Percentiles rank a stretch among this genome's conserved stretches.
phyloP scores from a whole-genome alignment of 2,888 invertebrate genomes.

The Pantelozetes paolii region DNA sequence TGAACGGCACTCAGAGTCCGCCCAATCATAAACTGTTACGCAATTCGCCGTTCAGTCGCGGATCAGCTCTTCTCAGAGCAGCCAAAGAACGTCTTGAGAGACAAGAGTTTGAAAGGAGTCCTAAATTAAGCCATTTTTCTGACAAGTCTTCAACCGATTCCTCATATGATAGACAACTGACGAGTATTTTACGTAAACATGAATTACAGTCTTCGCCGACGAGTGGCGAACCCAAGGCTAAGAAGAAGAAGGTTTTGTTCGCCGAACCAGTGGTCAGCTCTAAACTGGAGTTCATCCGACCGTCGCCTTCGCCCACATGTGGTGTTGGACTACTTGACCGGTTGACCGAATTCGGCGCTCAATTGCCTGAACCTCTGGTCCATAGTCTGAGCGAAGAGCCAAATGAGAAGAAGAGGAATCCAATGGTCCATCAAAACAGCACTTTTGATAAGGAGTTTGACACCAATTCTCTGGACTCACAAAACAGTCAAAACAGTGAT shows the following conservation, averaged over 20 bases:
- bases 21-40: not conserved
- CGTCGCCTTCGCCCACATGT: not conserved
- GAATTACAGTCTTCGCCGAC: slow-evolving; percentile 19
- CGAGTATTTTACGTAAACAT: slow-evolving; percentile 25
- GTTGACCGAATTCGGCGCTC: not conserved
- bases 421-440: slow-evolving; percentile 16
- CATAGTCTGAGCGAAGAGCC: not conserved
- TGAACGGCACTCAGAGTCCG: not conserved
- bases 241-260: slow-evolving; percentile 34
- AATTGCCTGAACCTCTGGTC: not conserved
- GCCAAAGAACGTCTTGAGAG: not conserved
- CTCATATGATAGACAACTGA: not conserved
- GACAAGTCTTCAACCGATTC: not conserved
- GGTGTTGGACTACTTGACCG: not conserved
- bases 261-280: slow-evolving; percentile 34
- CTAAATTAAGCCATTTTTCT: not conserved
- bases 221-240: not conserved
- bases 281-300: not conserved
- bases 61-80: slow-evolving; percentile 28
- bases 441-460: slow-evolving; percentile 25
- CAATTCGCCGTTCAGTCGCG: slow-evolving; percentile 27
- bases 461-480: not conserved
- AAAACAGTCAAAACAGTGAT: slow-evolving; percentile 7
- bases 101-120: not conserved
- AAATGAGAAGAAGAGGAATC: not conserved